phyloP scores from a whole-genome alignment of 2,888 invertebrate species.

The Octodonta nipae region DNA sequence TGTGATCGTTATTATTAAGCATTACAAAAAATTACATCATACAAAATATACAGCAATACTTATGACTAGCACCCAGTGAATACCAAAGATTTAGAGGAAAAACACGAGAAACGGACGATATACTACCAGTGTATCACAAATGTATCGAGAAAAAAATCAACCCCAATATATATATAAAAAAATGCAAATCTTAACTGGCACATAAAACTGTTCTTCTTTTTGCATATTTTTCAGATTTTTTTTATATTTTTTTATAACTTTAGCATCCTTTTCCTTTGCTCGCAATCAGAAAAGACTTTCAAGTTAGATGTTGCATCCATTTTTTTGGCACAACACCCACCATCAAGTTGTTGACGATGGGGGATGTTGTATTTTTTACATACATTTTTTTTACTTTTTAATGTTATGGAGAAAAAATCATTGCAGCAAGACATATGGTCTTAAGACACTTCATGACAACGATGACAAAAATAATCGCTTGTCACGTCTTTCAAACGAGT shows the following conservation, averaged over 20 bases:
- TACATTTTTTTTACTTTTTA: conserved; percentile 26
- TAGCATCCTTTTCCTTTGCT: conserved; percentile 20
- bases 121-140: too few species aligned
- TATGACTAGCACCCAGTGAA: conserved; percentile 1
- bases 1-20: too few species aligned
- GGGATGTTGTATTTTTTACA: conserved; percentile 25
- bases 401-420: conserved; percentile 33
- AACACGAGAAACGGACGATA: too few species aligned
- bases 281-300: conserved; percentile 35
- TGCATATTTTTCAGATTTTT: conserved; percentile 33
- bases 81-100: conserved; percentile 1
- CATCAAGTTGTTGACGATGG: conserved; percentile 13
- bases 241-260: conserved; percentile 25
- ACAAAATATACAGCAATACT: too few species aligned
- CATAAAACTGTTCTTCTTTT: conserved; percentile 28
- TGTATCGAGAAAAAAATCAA: too few species aligned
- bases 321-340: conserved; percentile 28
- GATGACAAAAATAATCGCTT: conserved; percentile 17
- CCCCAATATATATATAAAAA: too few species aligned
- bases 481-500: conserved; percentile 23
- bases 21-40: too few species aligned
- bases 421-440: conserved; percentile 37
- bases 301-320: conserved; percentile 34
- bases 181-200: too few species aligned
- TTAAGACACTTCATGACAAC: conserved; percentile 35